Evolutionary conservation across 2,113 vertebrate genomes (phyloP).

Genomic region (Albula goreensis): DNA sequence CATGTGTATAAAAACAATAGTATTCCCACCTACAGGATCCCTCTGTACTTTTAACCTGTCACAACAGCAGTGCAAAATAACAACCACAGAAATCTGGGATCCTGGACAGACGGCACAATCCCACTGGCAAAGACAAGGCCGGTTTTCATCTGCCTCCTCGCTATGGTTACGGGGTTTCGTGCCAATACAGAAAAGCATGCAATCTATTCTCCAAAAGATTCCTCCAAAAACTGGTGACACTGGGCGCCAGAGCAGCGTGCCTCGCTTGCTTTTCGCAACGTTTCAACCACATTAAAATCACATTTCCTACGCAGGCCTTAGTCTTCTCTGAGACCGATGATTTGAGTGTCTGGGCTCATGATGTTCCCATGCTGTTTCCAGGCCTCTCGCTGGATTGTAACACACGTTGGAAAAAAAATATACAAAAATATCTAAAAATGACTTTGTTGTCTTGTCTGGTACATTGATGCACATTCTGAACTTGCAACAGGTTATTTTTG

Average conservation of each 20-base stretch:
- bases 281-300: not conserved
- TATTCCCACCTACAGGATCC: not conserved
- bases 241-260: not conserved
- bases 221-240: conserved; percentile 28
- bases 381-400: not conserved
- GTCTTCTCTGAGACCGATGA: not conserved
- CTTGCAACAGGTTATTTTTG: conserved; percentile 21
- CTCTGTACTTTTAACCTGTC: not conserved
- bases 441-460: not conserved
- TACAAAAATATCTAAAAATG: not conserved
- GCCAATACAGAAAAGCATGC: conserved; percentile 57
- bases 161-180: conserved; percentile 13
- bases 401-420: not conserved
- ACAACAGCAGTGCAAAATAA: not conserved
- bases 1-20: not conserved
- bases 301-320: not conserved
- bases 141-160: not conserved
- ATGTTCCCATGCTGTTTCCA: not conserved
- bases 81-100: not conserved
- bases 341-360: not conserved
- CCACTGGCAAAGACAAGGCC: not conserved
- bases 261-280: not conserved
- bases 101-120: not conserved
- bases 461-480: not conserved
- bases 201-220: conserved; percentile 40